phyloP scores from a whole-genome alignment of 2,113 vertebrate species.

The Arvicanthis niloticus region DNA sequence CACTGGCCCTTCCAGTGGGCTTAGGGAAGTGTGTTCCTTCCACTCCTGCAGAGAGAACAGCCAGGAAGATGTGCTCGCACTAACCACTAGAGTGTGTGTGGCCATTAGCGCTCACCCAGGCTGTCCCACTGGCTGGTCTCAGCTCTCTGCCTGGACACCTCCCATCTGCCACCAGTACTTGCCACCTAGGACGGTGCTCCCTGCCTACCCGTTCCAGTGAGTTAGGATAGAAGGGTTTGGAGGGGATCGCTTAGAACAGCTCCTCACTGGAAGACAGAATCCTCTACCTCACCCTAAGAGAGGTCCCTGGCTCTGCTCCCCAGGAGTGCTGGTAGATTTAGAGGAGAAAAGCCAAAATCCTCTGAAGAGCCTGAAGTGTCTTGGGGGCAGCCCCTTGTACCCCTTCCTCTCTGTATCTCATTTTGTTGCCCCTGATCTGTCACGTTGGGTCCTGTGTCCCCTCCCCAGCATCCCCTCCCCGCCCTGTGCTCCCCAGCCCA shows the following conservation, averaged over 20 bases:
- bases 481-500: background rate
- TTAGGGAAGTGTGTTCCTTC: background rate
- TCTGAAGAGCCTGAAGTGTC: background rate
- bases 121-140: too few relatives aligned
- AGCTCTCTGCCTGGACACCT: background rate
- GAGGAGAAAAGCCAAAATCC: background rate
- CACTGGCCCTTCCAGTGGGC: background rate
- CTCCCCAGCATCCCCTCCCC: background rate
- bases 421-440: background rate
- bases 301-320: background rate
- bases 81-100: conserved; percentile 1
- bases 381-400: too few relatives aligned
- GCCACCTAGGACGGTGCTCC: background rate
- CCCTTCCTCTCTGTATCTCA: background rate
- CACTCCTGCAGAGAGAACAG: background rate
- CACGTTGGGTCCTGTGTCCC: background rate
- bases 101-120: background rate
- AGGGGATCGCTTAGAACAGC: background rate
- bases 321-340: background rate
- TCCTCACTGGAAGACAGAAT: background rate
- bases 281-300: background rate
- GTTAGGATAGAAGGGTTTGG: background rate
- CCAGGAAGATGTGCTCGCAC: background rate
- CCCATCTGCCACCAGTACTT: background rate
- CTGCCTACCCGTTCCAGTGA: background rate